Evolutionary conservation across 2,113 vertebrate genomes (phyloP).

Genomic region (Osmerus eperlanus): DNA sequence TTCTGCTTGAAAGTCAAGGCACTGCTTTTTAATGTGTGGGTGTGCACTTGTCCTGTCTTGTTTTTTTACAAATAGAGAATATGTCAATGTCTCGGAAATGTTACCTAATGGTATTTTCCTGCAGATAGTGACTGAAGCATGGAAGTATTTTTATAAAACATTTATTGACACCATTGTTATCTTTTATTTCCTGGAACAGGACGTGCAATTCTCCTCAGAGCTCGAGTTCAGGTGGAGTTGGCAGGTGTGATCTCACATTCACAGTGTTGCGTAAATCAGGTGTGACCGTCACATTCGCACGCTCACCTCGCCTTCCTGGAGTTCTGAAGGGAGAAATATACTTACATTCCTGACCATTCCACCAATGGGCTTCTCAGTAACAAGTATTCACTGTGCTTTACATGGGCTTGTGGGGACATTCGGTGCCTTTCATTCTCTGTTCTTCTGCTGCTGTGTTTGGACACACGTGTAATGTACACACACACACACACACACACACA

Average conservation of each 20-base stretch:
- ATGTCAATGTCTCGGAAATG: no score
- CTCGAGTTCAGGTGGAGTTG: constrained; percentile 17
- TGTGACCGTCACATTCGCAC: constrained; percentile 3
- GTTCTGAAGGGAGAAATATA: constrained; percentile 13
- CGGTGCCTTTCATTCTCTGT: no score
- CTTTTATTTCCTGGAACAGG: constrained; percentile 41
- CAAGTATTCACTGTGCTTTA: no score
- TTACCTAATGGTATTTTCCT: no score
- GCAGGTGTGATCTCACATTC: constrained; percentile 25
- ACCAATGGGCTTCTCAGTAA: no score
- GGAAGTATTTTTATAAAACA: background rate
- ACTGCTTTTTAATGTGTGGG: background rate
- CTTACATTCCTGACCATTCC: background rate
- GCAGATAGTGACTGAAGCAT: no score
- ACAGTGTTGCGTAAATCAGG: constrained; percentile 5
- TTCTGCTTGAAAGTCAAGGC: background rate
- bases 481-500: no score
- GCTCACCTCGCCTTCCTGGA: constrained; percentile 22
- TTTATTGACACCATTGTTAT: background rate
- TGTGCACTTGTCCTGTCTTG: background rate
- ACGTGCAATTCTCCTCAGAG: background rate
- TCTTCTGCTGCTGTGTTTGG: no score
- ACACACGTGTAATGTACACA: no score
- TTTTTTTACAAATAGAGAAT: no score
- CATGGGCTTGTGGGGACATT: no score